phyloP scores from a whole-genome alignment of 2,113 vertebrate genomes.

The Pogona vitticeps region DNA sequence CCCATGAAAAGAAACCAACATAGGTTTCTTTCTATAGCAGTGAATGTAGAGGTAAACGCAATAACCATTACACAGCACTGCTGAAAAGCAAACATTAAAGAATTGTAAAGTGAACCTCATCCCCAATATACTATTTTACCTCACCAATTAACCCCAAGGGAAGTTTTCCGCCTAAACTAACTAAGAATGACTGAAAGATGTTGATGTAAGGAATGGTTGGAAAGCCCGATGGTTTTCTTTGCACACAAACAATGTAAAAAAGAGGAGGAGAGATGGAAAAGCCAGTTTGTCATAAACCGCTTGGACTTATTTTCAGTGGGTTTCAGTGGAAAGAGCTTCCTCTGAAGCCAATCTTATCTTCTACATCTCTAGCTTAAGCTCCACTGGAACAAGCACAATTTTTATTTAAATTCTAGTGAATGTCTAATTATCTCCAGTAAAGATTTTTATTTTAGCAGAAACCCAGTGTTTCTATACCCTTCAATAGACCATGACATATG shows the following conservation, averaged over 20 bases:
- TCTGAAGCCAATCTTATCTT: neutral
- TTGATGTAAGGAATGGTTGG: neutral
- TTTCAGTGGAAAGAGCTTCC: neutral
- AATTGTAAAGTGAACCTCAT: neutral
- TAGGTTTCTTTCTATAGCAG: neutral
- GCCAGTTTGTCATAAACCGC: neutral
- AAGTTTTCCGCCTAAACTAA: neutral
- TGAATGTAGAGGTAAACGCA: neutral
- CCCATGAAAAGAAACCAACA: neutral
- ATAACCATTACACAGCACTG: neutral
- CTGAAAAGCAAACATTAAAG: neutral
- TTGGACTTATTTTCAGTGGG: neutral
- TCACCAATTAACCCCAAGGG: neutral
- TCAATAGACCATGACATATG: neutral
- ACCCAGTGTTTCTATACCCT: neutral
- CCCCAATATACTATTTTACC: neutral
- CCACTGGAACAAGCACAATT: neutral
- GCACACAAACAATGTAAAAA: neutral
- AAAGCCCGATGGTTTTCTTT: neutral
- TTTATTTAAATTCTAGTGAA: neutral
- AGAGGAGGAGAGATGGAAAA: neutral
- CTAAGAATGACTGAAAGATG: neutral
- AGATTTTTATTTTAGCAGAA: neutral
- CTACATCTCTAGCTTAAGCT: neutral
- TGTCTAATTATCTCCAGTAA: neutral